A percentile compares a stretch with the other conserved stretches of the same genome.
phyloP scores from a whole-genome alignment of 2,113 vertebrate species.

The Urocolius indicus region DNA sequence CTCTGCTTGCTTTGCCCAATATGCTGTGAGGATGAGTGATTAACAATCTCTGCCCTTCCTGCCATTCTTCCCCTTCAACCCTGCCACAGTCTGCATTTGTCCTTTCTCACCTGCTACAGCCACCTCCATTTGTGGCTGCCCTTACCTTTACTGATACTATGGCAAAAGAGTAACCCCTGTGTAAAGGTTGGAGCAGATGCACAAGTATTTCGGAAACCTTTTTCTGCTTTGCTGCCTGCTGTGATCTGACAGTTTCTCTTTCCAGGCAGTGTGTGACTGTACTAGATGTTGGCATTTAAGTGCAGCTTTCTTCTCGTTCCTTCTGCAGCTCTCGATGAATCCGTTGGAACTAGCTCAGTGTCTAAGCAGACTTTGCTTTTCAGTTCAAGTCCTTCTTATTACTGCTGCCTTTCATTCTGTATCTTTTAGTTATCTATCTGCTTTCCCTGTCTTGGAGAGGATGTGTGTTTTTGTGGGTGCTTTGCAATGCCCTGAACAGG shows the following conservation, averaged over 20 bases:
- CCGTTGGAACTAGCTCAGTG: not conserved
- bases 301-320: not conserved
- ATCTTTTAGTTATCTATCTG: not conserved
- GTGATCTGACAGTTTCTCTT: slow-evolving; percentile 1
- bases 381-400: not conserved
- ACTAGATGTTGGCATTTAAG: not conserved
- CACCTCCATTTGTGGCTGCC: not conserved
- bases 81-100: not conserved
- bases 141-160: not conserved
- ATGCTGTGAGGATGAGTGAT: not conserved
- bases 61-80: not conserved
- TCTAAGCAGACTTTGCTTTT: slow-evolving; percentile 2
- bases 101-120: not conserved
- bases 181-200: not conserved
- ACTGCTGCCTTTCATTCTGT: not conserved
- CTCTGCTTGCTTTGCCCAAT: not conserved
- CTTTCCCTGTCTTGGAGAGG: not conserved
- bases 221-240: not conserved
- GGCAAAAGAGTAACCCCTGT: not conserved
- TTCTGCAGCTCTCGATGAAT: not conserved
- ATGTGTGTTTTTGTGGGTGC: not conserved
- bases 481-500: not conserved
- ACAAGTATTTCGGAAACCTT: not conserved
- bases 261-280: not conserved
- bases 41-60: not conserved